Percentiles rank a stretch among this genome's conserved stretches.
Conservation (phyloP, 2,888 invertebrate species). For the Mesochorus sp. region DNA sequence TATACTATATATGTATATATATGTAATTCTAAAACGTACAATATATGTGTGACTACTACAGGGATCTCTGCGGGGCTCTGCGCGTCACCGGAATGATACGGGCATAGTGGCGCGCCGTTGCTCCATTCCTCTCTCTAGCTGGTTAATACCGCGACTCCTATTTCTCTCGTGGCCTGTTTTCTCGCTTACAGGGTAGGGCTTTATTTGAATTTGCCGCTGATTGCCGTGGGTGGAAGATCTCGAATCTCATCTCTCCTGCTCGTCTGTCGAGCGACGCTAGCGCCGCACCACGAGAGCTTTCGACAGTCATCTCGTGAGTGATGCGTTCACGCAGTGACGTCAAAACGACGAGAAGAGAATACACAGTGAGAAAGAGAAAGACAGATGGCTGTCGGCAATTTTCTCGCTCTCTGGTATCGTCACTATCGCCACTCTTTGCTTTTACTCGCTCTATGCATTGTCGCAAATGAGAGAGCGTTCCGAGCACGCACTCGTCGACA, state of each 20-base stretch:
- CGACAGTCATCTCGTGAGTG: constrained; percentile 71
- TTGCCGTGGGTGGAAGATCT: constrained; percentile 68
- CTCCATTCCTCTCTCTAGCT: constrained; percentile 33
- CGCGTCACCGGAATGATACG: constrained; percentile 9
- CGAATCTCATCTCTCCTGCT: constrained; percentile 31
- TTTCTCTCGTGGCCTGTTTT: constrained; percentile 43
- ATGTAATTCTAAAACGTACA: no score
- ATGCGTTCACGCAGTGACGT: constrained; percentile 73
- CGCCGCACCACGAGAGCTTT: constrained; percentile 67
- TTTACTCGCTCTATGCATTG: constrained; percentile 33
- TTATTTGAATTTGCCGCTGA: constrained; percentile 77
- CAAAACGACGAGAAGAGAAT: constrained; percentile 65
- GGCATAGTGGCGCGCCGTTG: constrained; percentile 37
- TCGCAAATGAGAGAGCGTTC: constrained; percentile 62
- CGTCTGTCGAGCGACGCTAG: constrained; percentile 52
- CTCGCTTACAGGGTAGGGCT: constrained; percentile 41
- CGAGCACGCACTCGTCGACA: constrained; percentile 2
- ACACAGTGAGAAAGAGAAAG: no score
- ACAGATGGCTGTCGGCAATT: constrained; percentile 65
- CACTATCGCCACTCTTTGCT: background rate
- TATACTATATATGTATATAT: background rate
- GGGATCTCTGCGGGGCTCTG: background rate
- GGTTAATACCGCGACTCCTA: constrained; percentile 11
- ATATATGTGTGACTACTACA: background rate
- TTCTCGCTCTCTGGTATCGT: background rate